phyloP scores from a whole-genome alignment of 2,888 invertebrate genomes.

The Ophonus ardosiacus region DNA sequence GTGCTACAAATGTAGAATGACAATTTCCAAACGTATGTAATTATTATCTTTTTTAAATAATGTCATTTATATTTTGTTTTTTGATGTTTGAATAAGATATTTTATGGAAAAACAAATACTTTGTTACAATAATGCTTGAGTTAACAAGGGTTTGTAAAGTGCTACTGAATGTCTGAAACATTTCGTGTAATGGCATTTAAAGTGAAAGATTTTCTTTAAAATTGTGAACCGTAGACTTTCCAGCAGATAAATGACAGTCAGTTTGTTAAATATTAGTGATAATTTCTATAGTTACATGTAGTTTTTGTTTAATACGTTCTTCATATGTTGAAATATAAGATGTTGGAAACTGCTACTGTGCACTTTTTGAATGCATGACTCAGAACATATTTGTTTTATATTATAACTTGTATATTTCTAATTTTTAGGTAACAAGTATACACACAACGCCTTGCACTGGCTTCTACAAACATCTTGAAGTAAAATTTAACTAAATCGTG shows the following conservation, averaged over 20 bases:
- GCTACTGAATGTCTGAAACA: constrained; percentile 40
- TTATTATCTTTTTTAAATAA: constrained; percentile 43
- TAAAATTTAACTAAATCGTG: constrained; percentile 24
- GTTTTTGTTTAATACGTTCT: constrained; percentile 5
- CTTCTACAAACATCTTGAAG: constrained; percentile 16
- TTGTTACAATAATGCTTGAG: not conserved
- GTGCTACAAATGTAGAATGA: constrained; percentile 52
- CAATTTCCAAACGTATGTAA: constrained; percentile 62
- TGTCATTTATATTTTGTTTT: constrained; percentile 11
- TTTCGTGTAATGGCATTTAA: constrained; percentile 40
- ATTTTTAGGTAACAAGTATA: constrained; percentile 54
- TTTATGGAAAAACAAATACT: not conserved
- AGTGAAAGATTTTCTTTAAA: constrained; percentile 27
- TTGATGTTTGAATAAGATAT: not conserved
- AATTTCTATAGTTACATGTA: constrained; percentile 8
- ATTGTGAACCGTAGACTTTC: not conserved
- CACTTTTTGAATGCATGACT: constrained; percentile 28
- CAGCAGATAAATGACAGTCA: not conserved
- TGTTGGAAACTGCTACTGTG: constrained; percentile 42
- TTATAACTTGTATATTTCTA: constrained; percentile 20
- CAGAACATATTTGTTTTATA: constrained; percentile 14
- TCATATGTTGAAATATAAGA: constrained; percentile 33
- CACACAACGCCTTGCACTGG: constrained; percentile 48
- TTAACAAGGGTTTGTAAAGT: constrained; percentile 3
- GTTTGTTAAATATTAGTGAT: not conserved